A percentile compares a stretch with the other conserved stretches of the same genome.
Evolutionary conservation across 2,888 invertebrate genomes (phyloP).

Genomic region (Tenthredo distinguenda): DNA sequence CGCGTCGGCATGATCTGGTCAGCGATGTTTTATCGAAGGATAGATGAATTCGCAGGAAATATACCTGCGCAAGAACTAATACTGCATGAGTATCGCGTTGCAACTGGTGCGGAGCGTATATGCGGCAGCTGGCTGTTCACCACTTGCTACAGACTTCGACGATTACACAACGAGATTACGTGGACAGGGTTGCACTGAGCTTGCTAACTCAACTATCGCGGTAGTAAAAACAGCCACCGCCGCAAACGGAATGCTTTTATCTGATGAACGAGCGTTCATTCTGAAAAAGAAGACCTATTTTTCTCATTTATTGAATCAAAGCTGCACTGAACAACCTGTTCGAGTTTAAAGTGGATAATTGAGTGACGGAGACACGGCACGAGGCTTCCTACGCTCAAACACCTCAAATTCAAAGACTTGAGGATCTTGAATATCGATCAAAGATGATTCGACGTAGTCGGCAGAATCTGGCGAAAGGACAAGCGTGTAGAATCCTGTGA

Average conservation of each 20-base stretch:
- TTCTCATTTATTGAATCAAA: neutral
- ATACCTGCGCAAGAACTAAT: neutral
- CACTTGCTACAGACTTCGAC: neutral
- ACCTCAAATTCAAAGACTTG: no score
- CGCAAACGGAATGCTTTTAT: neutral
- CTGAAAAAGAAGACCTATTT: neutral
- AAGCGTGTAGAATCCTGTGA: constrained; percentile 1
- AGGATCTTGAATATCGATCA: neutral
- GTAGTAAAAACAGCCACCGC: neutral
- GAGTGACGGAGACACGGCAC: neutral
- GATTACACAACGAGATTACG: constrained; percentile 15
- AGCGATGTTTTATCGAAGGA: constrained; percentile 2
- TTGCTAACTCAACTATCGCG: neutral
- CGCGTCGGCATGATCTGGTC: neutral
- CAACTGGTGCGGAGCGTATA: neutral
- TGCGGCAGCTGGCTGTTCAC: constrained; percentile 7
- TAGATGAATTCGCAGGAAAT: constrained; percentile 6
- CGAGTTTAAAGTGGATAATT: neutral
- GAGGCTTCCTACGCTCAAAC: neutral
- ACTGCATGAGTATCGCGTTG: neutral
- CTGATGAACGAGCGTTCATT: neutral
- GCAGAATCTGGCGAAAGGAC: constrained; percentile 17
- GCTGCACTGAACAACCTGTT: neutral
- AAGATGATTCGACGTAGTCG: constrained; percentile 61
- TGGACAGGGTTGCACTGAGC: neutral